Conservation (phyloP, 2,888 invertebrate genomes). For the Megamerina dolium region DNA sequence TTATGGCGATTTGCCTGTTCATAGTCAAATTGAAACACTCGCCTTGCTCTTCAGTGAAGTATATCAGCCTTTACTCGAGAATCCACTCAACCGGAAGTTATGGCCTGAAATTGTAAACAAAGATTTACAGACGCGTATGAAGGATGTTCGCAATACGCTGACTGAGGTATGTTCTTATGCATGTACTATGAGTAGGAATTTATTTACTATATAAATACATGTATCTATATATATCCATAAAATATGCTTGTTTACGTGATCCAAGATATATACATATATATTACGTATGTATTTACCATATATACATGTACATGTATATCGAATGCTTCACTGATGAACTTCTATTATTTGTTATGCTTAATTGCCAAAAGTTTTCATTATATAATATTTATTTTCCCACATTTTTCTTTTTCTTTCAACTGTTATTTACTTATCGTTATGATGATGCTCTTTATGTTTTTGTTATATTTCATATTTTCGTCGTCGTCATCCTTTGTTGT, state of each 20-base stretch:
- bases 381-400: slow-evolving; percentile 7
- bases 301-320: background rate
- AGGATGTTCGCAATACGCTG: slow-evolving; percentile 54
- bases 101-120: slow-evolving; percentile 69
- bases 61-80: slow-evolving; percentile 66
- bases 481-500: too few relatives aligned
- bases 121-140: slow-evolving; percentile 65
- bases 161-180: slow-evolving; percentile 33
- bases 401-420: background rate
- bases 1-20: slow-evolving; percentile 67
- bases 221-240: background rate
- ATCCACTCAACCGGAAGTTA: slow-evolving; percentile 60
- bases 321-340: background rate
- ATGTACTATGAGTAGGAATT: too few relatives aligned
- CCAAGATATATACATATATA: too few relatives aligned
- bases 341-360: slow-evolving; percentile 26
- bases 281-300: background rate
- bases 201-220: background rate
- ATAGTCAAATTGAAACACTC: slow-evolving; percentile 65
- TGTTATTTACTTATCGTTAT: slow-evolving; percentile 5
- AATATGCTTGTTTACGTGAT: background rate
- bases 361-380: slow-evolving; percentile 35
- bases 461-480: background rate
- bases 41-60: slow-evolving; percentile 66
- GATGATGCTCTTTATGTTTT: slow-evolving; percentile 9